Evolutionary conservation across 1,140 invertebrate species (phyloP), one percentile per base, ranked within the genome.

Genomic region (Drosophila triauraria): DNA sequence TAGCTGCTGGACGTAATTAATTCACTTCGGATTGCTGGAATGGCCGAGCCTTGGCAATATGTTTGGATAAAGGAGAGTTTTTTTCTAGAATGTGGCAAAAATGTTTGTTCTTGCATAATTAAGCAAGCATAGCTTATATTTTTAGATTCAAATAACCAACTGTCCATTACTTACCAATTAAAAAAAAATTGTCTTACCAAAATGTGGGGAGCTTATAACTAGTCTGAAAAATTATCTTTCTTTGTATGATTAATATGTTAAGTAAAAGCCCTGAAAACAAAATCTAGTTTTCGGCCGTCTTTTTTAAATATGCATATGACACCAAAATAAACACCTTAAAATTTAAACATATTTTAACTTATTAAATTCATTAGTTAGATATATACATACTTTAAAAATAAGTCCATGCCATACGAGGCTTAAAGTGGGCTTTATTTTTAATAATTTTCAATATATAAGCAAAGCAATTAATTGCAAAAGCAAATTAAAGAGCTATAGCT

Each of bases 1-100:
- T 71, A 40, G 65, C 68, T 32, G 20, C 3, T 40, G 32, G 38
- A 56, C 9, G 35, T 20, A 58, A 71, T 72, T 72, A 71, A 72
- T 72, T 58, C 54, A 58, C 35, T 71, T 46, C 5, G 65, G 32
- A 48, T 58, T 47, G 63, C 38, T 10, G n/a, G 3, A 20, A 35
- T 35, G 44, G 6, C 17, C 63, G 12, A 25, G 27, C 23, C 10
- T 40, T 27, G n/a, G 40, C 67, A 27, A 56, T 68, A 69, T 57
- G 68, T 47, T 48, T 35, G 17, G 13, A n/a, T 23, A 17, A 32
- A 25, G 35, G 10, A n/a, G 27, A 25, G 10, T 9, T 17, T 10
- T 43, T 23, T 23, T 27, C 15, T 8, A 42, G n/a, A 43, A 35
- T 38, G 17, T 25, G 13, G 13, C 57, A 50, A 20, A 6, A 4